A percentile compares a stretch with the other conserved stretches of the same genome.
Conservation (phyloP, 2,888 invertebrate genomes). For the Drosophila subquinaria region DNA sequence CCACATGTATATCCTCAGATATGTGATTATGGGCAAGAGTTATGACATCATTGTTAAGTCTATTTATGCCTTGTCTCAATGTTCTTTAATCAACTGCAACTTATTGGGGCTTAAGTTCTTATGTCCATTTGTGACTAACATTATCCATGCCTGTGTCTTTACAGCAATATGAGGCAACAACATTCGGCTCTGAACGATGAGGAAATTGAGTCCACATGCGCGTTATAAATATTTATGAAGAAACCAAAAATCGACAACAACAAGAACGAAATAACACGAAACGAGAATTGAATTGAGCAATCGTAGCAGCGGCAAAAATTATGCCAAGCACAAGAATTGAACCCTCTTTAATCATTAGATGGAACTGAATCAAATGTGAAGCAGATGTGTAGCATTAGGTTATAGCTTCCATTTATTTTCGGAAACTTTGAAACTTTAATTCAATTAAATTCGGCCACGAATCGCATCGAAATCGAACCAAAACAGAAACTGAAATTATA, state of each 20-base stretch:
- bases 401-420: conserved; percentile 51
- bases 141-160: conserved; percentile 37
- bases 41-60: conserved; percentile 18
- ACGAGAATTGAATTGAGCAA: conserved; percentile 47
- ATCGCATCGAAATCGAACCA: conserved; percentile 30
- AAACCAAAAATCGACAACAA: conserved; percentile 37
- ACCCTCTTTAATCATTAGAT: conserved; percentile 24
- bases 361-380: conserved; percentile 65
- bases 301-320: conserved; percentile 35
- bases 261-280: conserved; percentile 31
- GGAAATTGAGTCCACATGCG: conserved; percentile 67
- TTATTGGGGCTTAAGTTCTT: conserved; percentile 21
- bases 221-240: conserved; percentile 63
- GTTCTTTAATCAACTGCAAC: conserved; percentile 23
- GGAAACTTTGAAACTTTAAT: conserved; percentile 29
- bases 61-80: conserved; percentile 13
- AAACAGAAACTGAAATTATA: conserved; percentile 30
- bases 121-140: conserved; percentile 37
- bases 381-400: conserved; percentile 59
- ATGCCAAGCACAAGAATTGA: conserved; percentile 50
- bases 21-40: background rate
- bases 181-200: conserved; percentile 57
- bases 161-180: conserved; percentile 47
- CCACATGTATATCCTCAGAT: conserved; percentile 6
- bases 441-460: conserved; percentile 42